Percentiles rank a stretch among this genome's conserved stretches.
Evolutionary conservation across 2,797 vertebrate species (phyloP).

Genomic region (Poeciliopsis turneri): DNA sequence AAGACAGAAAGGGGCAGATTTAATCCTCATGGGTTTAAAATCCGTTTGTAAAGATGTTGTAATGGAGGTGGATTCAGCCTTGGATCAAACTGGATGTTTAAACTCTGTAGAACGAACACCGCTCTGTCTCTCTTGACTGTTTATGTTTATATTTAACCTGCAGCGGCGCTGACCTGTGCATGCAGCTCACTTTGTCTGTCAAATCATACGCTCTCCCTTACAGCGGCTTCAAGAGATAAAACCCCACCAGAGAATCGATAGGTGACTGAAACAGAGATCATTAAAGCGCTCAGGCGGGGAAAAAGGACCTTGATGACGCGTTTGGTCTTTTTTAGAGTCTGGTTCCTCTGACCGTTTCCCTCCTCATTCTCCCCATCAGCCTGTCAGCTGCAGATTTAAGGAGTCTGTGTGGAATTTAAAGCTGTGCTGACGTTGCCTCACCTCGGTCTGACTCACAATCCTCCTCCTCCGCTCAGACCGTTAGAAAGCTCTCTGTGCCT

Average conservation of each 20-base stretch:
- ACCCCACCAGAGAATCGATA: slow-evolving; percentile 4
- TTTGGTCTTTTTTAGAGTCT: neutral
- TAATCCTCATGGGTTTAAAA: neutral
- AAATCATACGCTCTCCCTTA: neutral
- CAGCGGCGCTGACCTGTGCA: neutral
- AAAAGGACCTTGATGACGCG: neutral
- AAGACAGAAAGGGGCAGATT: neutral
- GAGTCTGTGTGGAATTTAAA: slow-evolving; percentile 13
- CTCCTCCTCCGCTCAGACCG: neutral
- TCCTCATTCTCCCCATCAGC: neutral
- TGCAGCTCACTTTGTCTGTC: slow-evolving; percentile 3
- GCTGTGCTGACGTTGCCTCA: slow-evolving; percentile 9
- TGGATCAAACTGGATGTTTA: neutral
- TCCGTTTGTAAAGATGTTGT: neutral
- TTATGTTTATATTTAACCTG: neutral
- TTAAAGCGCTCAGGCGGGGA: neutral
- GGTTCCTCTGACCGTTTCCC: neutral
- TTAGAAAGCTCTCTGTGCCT: neutral
- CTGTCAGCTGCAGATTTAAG: slow-evolving; percentile 24
- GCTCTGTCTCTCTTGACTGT: neutral
- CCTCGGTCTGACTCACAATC: slow-evolving; percentile 14
- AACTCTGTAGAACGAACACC: neutral
- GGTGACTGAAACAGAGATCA: slow-evolving; percentile 6
- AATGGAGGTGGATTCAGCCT: neutral
- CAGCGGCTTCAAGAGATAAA: slow-evolving; percentile 1